A percentile compares a stretch with the other conserved stretches of the same genome.
Evolutionary conservation across 1,140 invertebrate species (phyloP).

Genomic region (Potamilus streckersoni): DNA sequence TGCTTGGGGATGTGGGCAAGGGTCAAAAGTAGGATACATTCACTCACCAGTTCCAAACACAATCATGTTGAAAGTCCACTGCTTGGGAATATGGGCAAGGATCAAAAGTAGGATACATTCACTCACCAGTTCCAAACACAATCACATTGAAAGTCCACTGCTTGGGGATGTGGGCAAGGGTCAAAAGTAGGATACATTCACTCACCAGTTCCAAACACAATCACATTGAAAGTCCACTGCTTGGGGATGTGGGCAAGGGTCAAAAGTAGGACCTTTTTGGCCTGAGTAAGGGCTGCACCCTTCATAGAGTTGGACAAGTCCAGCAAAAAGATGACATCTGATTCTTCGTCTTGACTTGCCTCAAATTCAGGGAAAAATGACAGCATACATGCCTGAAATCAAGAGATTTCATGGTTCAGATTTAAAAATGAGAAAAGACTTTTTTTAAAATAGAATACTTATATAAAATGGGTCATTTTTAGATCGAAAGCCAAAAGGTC

Average conservation of each 20-base stretch:
- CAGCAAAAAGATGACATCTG: conserved; percentile 56
- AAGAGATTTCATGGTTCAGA: neutral
- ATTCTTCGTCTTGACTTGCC: conserved; percentile 38
- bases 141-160: too few species aligned
- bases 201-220: conserved; percentile 64
- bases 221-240: conserved; percentile 55
- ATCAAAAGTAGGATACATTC: too few species aligned
- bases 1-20: too few species aligned
- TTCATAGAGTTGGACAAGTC: conserved; percentile 66
- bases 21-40: too few species aligned
- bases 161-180: too few species aligned
- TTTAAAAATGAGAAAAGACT: too few species aligned
- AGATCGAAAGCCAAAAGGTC: neutral
- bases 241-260: conserved; percentile 42
- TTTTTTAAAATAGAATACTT: neutral
- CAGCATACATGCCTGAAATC: conserved; percentile 65
- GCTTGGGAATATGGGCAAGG: too few species aligned
- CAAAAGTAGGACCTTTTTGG: conserved; percentile 57
- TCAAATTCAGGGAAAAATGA: conserved; percentile 69
- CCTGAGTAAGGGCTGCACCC: conserved; percentile 44
- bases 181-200: too few species aligned
- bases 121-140: too few species aligned
- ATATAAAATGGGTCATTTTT: neutral
- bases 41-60: too few species aligned
- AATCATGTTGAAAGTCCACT: too few species aligned